Conservation (phyloP, 30 jellyfish, hydroid and myxozoan genomes). For the Cassiopea andromeda region DNA sequence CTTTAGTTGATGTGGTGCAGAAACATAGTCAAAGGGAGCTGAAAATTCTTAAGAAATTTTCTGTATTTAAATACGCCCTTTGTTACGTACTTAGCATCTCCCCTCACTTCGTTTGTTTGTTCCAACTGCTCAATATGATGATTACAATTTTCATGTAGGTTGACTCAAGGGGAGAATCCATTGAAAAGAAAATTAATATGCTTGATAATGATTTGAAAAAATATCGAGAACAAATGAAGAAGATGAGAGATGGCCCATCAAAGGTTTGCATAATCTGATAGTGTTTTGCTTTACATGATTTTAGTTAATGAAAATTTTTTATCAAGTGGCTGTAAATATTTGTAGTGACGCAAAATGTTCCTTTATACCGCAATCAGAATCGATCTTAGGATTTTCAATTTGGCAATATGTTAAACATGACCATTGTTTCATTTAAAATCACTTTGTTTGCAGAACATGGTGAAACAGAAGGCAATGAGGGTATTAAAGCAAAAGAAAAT, state of each 20-base stretch:
- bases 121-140: not conserved
- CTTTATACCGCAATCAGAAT: too few relatives aligned
- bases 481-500: constrained; percentile 94
- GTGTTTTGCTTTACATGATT: not conserved
- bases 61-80: too few relatives aligned
- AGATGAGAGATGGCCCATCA: constrained; percentile 99
- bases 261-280: constrained; percentile 50
- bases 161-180: constrained; percentile 98
- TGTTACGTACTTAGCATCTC: too few relatives aligned
- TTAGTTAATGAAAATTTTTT: too few relatives aligned
- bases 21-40: too few relatives aligned
- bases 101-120: too few relatives aligned
- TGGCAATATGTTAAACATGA: not conserved
- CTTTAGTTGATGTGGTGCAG: too few relatives aligned
- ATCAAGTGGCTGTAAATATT: too few relatives aligned
- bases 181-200: constrained; percentile 88
- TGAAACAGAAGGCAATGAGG: constrained; percentile 96
- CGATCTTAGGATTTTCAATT: too few relatives aligned
- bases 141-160: constrained; percentile 58
- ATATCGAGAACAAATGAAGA: constrained; percentile 97
- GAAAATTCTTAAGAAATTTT: too few relatives aligned
- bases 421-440: not conserved
- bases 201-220: constrained; percentile 90
- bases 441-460: constrained; percentile 84
- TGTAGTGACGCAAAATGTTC: too few relatives aligned